Evolutionary conservation across 2,888 invertebrate species (phyloP).

Genomic region (Labia minor): DNA sequence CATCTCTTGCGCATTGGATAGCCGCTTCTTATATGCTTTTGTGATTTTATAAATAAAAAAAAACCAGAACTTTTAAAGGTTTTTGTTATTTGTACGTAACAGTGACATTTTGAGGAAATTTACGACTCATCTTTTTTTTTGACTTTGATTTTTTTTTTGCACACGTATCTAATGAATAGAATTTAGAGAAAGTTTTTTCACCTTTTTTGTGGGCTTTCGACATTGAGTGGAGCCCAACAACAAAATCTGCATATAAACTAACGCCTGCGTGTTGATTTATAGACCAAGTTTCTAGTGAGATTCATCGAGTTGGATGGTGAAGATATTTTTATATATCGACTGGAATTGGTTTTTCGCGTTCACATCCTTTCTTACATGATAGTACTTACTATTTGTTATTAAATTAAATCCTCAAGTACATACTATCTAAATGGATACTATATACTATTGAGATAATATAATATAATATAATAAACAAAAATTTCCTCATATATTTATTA

Average conservation of each 20-base stretch:
- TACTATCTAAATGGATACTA: too few species aligned
- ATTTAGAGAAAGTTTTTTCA: conserved; percentile 3
- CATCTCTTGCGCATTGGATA: neutral
- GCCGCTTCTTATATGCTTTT: neutral
- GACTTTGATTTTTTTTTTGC: neutral
- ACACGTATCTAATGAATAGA: conserved; percentile 13
- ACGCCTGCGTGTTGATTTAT: conserved; percentile 1
- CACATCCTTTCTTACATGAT: too few species aligned
- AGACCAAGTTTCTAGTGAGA: neutral
- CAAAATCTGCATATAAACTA: conserved; percentile 8
- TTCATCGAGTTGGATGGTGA: too few species aligned
- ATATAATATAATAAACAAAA: too few species aligned
- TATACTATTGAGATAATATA: too few species aligned
- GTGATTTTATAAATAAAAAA: neutral
- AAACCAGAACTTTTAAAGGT: neutral
- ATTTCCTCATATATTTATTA: too few species aligned
- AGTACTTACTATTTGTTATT: too few species aligned
- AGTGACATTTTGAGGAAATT: conserved; percentile 6
- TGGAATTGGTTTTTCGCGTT: too few species aligned
- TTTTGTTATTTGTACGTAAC: conserved; percentile 4
- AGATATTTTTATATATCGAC: too few species aligned
- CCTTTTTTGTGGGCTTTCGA: conserved; percentile 4
- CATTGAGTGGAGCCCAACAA: conserved; percentile 1
- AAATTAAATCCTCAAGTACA: too few species aligned
- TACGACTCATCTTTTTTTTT: neutral